Conservation (phyloP, 2,888 invertebrate genomes). For the Cantharis nigra region DNA sequence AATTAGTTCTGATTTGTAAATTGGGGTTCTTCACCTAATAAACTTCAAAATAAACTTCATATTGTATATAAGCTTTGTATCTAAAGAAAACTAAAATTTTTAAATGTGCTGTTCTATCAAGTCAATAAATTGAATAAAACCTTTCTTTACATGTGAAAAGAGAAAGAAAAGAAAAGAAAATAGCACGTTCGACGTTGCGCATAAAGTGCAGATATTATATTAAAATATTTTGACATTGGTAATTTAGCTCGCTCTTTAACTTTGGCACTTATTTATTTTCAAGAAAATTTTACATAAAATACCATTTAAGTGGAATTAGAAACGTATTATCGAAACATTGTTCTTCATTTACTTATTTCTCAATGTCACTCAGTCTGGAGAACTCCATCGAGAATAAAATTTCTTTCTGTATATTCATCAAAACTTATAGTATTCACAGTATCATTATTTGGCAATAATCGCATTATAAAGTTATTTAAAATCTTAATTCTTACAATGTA, state of each 20-base stretch:
- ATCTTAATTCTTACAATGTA: neutral
- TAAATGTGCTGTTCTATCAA: neutral
- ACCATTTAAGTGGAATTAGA: neutral
- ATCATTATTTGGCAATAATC: neutral
- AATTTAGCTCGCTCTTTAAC: neutral
- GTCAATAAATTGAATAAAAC: neutral
- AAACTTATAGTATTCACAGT: neutral
- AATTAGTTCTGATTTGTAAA: too few relatives aligned
- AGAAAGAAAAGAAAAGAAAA: neutral
- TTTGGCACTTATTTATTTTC: neutral
- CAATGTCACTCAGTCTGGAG: neutral
- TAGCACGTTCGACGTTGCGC: neutral
- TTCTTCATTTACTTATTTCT: neutral
- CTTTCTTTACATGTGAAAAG: neutral
- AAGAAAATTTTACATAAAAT: neutral
- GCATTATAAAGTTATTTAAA: neutral
- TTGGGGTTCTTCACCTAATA: too few relatives aligned
- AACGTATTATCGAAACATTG: neutral
- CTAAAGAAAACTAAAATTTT: neutral
- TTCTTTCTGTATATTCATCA: neutral
- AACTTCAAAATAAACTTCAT: too few relatives aligned
- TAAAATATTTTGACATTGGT: neutral
- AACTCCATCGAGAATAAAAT: neutral
- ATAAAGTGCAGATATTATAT: neutral
- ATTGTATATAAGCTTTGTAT: too few relatives aligned